Conservation (phyloP, 2,888 invertebrate genomes). For the Spisula solida region DNA sequence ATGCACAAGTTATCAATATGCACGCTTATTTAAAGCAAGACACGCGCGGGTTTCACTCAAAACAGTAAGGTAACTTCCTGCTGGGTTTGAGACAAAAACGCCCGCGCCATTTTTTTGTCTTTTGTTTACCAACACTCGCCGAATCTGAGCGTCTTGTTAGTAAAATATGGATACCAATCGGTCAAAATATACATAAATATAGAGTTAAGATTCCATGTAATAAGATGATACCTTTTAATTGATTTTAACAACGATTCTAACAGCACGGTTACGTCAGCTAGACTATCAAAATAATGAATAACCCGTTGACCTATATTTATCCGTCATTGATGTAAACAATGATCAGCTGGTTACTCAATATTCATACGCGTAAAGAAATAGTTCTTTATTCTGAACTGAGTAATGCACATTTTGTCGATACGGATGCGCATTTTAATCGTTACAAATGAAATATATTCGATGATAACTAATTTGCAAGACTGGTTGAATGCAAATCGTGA, state of each 20-base stretch:
- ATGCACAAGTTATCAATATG: not conserved
- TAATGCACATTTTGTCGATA: not conserved
- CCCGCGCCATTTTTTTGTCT: constrained; percentile 17
- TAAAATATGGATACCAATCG: not conserved
- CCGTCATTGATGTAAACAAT: constrained; percentile 37
- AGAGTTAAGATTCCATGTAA: not conserved
- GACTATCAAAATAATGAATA: not conserved
- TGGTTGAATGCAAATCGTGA: not conserved
- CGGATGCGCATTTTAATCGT: not conserved
- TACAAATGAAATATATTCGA: not conserved
- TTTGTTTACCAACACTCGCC: not conserved
- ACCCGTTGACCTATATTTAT: constrained; percentile 5
- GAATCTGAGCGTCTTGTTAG: not conserved
- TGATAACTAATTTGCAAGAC: not conserved
- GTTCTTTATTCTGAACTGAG: not conserved
- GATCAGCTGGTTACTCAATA: constrained; percentile 29
- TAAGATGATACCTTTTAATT: not conserved
- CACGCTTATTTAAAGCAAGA: not conserved
- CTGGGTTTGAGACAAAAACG: not conserved
- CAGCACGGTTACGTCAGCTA: not conserved
- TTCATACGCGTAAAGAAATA: constrained; percentile 35
- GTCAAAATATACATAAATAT: not conserved
- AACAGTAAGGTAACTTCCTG: not conserved
- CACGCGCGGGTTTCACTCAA: not conserved
- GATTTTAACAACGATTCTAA: not conserved